A percentile compares a stretch with the other conserved stretches of the same genome.
Evolutionary conservation across 2,888 invertebrate species (phyloP).

Genomic region (Ophonus ardosiacus): DNA sequence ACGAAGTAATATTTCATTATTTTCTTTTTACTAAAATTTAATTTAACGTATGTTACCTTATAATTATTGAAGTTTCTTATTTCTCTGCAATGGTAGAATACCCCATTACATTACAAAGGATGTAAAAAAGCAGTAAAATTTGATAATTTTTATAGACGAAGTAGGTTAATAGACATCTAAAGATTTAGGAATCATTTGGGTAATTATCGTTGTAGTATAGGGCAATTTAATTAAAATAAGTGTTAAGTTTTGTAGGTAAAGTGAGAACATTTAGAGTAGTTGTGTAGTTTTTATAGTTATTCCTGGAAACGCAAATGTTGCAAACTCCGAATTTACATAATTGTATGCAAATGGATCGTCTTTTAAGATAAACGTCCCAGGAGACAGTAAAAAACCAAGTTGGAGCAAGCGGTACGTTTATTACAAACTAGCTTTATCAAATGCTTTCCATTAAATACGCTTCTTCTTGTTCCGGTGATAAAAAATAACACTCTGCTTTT

Average conservation of each 20-base stretch:
- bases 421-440: constrained; percentile 47
- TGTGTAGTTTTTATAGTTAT: constrained; percentile 36
- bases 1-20: too few relatives aligned
- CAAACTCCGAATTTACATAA: constrained; percentile 49
- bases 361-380: constrained; percentile 46
- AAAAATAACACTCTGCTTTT: constrained; percentile 36
- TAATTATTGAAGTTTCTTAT: too few relatives aligned
- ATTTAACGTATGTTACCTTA: too few relatives aligned
- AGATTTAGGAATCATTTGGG: not conserved
- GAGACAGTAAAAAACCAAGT: constrained; percentile 27
- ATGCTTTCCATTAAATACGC: constrained; percentile 28
- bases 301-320: constrained; percentile 23
- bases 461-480: constrained; percentile 29
- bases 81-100: too few relatives aligned
- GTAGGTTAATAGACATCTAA: not conserved
- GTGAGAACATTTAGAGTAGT: constrained; percentile 42
- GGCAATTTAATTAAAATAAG: constrained; percentile 46
- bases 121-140: not conserved
- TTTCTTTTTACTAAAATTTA: too few relatives aligned
- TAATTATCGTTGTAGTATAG: not conserved
- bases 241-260: constrained; percentile 45
- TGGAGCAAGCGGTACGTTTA: constrained; percentile 47
- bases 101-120: not conserved
- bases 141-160: not conserved
- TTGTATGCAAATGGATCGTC: constrained; percentile 54